Conservation (phyloP, 1,140 invertebrate species). For the Manduca sexta region DNA sequence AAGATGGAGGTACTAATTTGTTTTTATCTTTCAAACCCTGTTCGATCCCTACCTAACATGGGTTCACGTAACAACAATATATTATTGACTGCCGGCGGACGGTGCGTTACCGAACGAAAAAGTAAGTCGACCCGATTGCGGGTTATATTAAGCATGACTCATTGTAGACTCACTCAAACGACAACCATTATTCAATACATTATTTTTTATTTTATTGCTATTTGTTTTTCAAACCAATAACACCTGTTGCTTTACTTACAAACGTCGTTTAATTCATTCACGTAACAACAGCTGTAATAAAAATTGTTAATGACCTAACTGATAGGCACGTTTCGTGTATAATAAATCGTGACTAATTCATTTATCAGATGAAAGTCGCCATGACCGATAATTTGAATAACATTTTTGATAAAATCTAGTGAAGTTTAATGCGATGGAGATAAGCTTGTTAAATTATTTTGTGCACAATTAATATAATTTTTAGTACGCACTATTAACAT, state of each 20-base stretch:
- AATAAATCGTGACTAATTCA: too few species aligned
- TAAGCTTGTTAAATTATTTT: too few species aligned
- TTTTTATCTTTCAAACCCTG: constrained; percentile 60
- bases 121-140: constrained; percentile 51
- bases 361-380: too few species aligned
- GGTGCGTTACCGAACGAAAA: constrained; percentile 43
- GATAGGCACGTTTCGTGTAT: not conserved
- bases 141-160: constrained; percentile 22
- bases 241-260: constrained; percentile 1
- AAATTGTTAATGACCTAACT: not conserved
- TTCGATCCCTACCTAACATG: constrained; percentile 62
- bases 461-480: too few species aligned
- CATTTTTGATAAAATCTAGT: too few species aligned
- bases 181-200: too few species aligned
- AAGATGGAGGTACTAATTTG: constrained; percentile 63
- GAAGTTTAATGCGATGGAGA: too few species aligned
- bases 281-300: not conserved
- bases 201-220: not conserved
- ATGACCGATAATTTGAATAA: too few species aligned
- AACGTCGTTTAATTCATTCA: not conserved
- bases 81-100: constrained; percentile 44
- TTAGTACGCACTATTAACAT: too few species aligned
- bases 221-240: not conserved
- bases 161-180: constrained; percentile 25
- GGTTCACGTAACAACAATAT: constrained; percentile 56